phyloP scores from a whole-genome alignment of 2,113 vertebrate species.

The Ciconia stormi region DNA sequence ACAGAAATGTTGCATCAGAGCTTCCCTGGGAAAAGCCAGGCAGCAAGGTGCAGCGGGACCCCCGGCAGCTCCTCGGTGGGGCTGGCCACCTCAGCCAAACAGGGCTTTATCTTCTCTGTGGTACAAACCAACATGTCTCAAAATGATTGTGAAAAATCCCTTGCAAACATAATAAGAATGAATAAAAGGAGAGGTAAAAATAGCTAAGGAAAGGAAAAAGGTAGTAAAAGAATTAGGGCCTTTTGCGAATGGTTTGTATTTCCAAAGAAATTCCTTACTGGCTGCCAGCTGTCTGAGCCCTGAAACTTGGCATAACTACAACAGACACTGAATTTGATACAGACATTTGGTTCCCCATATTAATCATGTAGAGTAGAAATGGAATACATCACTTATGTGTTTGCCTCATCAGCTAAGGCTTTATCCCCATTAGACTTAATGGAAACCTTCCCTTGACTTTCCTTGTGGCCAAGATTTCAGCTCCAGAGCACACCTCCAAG shows the following conservation, averaged over 20 bases:
- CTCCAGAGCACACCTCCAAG: neutral
- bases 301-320: conserved; percentile 60
- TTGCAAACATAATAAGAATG: neutral
- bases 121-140: neutral
- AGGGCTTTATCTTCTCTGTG: neutral
- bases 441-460: conserved; percentile 6
- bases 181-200: conserved; percentile 14
- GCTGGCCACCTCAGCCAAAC: neutral
- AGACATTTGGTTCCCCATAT: conserved; percentile 67
- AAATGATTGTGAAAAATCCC: conserved; percentile 14
- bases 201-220: neutral
- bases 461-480: neutral
- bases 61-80: neutral
- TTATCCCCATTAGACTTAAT: neutral
- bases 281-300: conserved; percentile 67
- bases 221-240: conserved; percentile 28
- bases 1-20: conserved; percentile 11
- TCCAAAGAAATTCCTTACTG: conserved; percentile 20
- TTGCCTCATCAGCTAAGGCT: conserved; percentile 24
- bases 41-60: neutral
- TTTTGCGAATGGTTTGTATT: conserved; percentile 8
- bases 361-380: conserved; percentile 67
- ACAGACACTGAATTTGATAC: conserved; percentile 70
- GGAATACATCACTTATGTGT: conserved; percentile 25
- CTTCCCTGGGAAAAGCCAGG: conserved; percentile 1